Percentiles rank a stretch among this genome's conserved stretches.
These are phyloP conservation scores for Syngnathus acus DNA, from an alignment of 2,797 vertebrate genomes.

Conservation along the genomic window DNA sequence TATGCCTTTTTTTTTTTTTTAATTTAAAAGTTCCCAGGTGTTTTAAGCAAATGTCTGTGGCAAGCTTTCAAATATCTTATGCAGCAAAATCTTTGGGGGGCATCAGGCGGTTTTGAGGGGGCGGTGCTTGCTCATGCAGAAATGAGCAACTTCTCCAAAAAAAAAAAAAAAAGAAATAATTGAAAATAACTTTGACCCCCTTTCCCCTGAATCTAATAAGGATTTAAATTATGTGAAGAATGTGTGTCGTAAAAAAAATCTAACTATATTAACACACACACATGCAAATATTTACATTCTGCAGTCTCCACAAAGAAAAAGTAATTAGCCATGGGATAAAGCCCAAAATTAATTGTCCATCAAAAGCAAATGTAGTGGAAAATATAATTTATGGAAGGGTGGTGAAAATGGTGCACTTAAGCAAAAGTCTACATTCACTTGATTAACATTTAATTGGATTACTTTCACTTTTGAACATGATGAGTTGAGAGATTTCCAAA, in stretches of 20 bases:
- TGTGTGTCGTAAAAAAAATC: background rate
- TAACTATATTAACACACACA: conserved; percentile 30
- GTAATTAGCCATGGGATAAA: conserved; percentile 81
- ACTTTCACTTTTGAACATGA: conserved; percentile 65
- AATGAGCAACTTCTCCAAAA: no score
- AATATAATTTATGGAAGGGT: conserved; percentile 95
- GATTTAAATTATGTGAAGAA: background rate
- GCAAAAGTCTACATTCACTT: conserved; percentile 85
- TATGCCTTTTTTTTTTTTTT: background rate
- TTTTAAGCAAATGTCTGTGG: background rate
- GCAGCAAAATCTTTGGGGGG: background rate
- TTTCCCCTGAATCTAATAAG: background rate
- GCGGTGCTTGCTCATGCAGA: background rate
- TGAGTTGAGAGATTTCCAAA: conserved; percentile 47
- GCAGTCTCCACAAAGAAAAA: conserved; percentile 71
- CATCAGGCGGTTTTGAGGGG: background rate
- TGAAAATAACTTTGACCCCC: background rate
- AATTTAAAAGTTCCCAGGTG: background rate
- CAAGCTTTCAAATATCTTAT: background rate
- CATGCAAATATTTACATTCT: conserved; percentile 29
- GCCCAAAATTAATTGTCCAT: conserved; percentile 97
- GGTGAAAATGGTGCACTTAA: conserved; percentile 83
- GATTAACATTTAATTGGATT: conserved; percentile 91
- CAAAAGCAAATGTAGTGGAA: conserved; percentile 93
- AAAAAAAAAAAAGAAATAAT: no score